These are phyloP conservation scores for Butorides virescens DNA, from an alignment of 2,113 vertebrate species.

Conservation along the genomic window DNA sequence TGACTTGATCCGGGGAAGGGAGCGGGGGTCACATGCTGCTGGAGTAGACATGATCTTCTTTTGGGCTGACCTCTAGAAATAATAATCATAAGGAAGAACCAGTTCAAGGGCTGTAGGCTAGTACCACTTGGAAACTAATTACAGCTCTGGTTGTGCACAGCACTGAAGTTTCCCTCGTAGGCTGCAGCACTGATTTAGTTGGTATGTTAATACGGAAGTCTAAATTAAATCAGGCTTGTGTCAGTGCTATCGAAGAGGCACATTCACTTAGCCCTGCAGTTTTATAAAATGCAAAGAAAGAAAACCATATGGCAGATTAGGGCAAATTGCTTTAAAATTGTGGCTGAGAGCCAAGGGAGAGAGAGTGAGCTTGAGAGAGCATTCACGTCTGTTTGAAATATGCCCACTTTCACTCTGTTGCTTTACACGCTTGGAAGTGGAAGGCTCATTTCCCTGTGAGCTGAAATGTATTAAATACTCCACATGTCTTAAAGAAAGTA, in stretches of 20 bases:
- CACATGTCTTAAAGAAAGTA: not conserved
- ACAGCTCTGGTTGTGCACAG: slow-evolving; percentile 16
- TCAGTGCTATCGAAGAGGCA: slow-evolving; percentile 50
- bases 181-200: slow-evolving; percentile 59
- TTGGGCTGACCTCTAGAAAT: slow-evolving; percentile 72
- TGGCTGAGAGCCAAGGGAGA: slow-evolving; percentile 53
- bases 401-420: slow-evolving; percentile 45
- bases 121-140: slow-evolving; percentile 62
- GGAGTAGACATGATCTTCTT: slow-evolving; percentile 43
- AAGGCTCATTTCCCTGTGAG: slow-evolving; percentile 26
- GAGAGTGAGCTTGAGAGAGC: slow-evolving; percentile 9
- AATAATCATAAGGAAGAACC: slow-evolving; percentile 24
- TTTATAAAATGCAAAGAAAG: slow-evolving; percentile 68
- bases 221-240: slow-evolving; percentile 73
- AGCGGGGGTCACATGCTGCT: slow-evolving; percentile 70
- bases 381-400: slow-evolving; percentile 55
- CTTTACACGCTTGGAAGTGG: not conserved
- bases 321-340: slow-evolving; percentile 53
- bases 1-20: slow-evolving; percentile 79
- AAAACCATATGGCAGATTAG: slow-evolving; percentile 60
- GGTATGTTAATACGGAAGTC: slow-evolving; percentile 61
- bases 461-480: slow-evolving; percentile 4
- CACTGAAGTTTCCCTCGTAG: slow-evolving; percentile 17
- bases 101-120: slow-evolving; percentile 39
- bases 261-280: slow-evolving; percentile 54